phyloP scores from a whole-genome alignment of 2,888 invertebrate genomes.

The Amphipoea lucens region DNA sequence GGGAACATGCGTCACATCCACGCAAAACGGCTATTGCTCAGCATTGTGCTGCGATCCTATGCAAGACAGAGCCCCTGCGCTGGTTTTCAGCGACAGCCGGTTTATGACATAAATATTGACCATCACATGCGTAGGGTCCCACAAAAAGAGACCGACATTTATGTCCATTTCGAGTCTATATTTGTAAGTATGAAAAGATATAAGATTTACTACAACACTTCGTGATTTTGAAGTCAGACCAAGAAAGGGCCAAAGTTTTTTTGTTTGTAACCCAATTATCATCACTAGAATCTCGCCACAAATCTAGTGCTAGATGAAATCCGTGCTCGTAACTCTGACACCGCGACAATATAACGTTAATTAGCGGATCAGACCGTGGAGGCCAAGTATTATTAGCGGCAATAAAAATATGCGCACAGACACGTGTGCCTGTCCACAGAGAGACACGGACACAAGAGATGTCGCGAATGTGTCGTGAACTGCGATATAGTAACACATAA shows the following conservation, averaged over 20 bases:
- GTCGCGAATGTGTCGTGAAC: neutral
- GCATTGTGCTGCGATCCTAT: too few species aligned
- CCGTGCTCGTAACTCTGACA: constrained; percentile 1
- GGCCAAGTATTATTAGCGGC: constrained; percentile 45
- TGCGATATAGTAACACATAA: neutral
- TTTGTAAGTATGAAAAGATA: neutral
- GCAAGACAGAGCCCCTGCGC: too few species aligned
- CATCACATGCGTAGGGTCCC: neutral
- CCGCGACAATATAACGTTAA: constrained; percentile 29
- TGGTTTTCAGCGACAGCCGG: too few species aligned
- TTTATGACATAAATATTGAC: too few species aligned
- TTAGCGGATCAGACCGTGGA: constrained; percentile 41
- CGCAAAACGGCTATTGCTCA: too few species aligned
- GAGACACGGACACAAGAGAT: neutral
- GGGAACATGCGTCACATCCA: too few species aligned
- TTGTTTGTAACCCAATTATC: neutral
- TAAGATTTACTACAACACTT: neutral
- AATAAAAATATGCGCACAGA: constrained; percentile 10
- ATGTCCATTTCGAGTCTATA: neutral
- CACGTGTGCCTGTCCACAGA: neutral
- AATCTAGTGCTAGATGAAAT: constrained; percentile 8
- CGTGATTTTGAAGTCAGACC: neutral
- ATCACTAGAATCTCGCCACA: neutral
- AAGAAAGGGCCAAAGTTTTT: neutral
- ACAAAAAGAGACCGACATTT: neutral